phyloP scores from a whole-genome alignment of 2,113 vertebrate genomes.

The Malurus alboscapulatus region DNA sequence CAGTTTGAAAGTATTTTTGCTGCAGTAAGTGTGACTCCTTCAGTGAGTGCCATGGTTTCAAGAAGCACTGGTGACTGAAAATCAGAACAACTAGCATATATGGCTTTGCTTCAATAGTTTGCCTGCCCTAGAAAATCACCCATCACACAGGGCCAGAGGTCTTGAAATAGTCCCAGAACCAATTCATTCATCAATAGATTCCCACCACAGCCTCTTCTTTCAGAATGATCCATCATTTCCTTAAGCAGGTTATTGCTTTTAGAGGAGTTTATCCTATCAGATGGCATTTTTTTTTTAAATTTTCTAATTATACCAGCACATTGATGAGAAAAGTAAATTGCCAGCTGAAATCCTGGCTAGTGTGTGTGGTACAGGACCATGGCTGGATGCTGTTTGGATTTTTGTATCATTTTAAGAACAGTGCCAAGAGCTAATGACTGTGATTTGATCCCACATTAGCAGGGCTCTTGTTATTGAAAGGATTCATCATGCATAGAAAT shows the following conservation, averaged over 20 bases:
- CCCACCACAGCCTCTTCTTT: neutral
- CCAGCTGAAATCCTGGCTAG: neutral
- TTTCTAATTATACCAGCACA: neutral
- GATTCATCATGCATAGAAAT: slow-evolving; percentile 73
- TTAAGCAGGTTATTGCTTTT: neutral
- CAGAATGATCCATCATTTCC: neutral
- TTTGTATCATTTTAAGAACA: neutral
- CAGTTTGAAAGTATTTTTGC: neutral
- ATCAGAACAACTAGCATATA: neutral
- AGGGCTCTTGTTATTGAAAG: slow-evolving; percentile 67
- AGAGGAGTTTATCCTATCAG: neutral
- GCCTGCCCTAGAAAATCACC: neutral
- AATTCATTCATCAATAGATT: neutral
- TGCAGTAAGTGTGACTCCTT: neutral
- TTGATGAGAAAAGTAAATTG: slow-evolving; percentile 8
- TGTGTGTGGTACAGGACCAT: neutral
- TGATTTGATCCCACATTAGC: slow-evolving; percentile 55
- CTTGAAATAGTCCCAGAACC: neutral
- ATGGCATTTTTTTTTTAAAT: neutral
- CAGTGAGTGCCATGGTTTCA: neutral
- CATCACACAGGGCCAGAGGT: neutral
- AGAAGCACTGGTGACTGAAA: neutral
- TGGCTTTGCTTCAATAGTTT: neutral
- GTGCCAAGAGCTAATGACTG: slow-evolving; percentile 37
- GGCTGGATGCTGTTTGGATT: neutral